A percentile compares a stretch with the other conserved stretches of the same genome.
phyloP scores from a whole-genome alignment of 2,797 vertebrate species.

The Falco biarmicus region DNA sequence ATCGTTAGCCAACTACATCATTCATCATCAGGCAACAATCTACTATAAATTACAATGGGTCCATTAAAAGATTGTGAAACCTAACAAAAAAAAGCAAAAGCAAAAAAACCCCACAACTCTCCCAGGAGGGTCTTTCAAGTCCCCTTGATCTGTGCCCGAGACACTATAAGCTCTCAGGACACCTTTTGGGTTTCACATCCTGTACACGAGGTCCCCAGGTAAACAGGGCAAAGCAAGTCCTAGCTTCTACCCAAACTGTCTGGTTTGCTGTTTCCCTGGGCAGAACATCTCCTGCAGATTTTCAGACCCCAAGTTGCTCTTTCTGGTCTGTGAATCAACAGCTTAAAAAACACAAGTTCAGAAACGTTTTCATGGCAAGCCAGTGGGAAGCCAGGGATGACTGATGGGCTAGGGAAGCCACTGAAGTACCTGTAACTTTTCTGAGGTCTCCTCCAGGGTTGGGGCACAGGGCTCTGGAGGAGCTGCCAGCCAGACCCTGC shows the following conservation, averaged over 20 bases:
- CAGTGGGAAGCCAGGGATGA: accelerated
- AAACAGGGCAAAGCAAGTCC: neutral
- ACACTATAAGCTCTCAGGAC: neutral
- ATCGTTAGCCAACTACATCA: constrained; percentile 66
- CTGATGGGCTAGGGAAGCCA: accelerated
- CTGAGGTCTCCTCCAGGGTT: neutral
- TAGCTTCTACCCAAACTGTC: neutral
- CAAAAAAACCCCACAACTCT: neutral
- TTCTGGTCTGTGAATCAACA: neutral
- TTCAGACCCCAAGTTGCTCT: neutral
- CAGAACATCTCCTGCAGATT: neutral
- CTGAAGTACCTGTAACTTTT: neutral
- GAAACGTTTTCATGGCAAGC: neutral
- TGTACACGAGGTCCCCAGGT: neutral
- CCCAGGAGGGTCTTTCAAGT: constrained; percentile 48
- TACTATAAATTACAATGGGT: constrained; percentile 50
- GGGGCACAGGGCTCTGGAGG: neutral
- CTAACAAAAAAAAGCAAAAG: neutral
- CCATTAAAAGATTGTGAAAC: constrained; percentile 41
- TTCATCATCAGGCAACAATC: constrained; percentile 56
- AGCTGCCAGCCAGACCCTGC: neutral
- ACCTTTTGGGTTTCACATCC: neutral
- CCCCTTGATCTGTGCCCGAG: neutral
- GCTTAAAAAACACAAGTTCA: neutral
- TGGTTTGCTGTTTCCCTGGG: neutral